Base-by-base conservation (phyloP, 2,113 vertebrate genomes). In the Eubucco bourcierii region DNA sequence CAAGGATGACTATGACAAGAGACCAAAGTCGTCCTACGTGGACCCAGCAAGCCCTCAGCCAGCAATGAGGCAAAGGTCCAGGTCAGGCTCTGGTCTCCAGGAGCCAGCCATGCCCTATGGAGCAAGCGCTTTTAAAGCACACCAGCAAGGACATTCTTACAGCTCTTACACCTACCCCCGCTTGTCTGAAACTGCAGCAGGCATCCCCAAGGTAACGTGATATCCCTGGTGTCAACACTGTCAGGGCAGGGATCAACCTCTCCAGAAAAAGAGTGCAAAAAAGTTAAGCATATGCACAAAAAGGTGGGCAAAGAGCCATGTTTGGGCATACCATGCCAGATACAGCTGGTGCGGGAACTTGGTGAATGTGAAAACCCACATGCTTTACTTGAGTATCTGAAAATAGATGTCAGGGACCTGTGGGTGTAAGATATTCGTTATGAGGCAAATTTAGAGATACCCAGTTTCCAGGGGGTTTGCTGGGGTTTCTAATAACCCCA, bases 111-210 rank as follows among this genome's bases (percentile, higher is more conserved):
- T 98, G 93, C 98, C 99, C 50, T 99, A 98, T 1, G 98, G 98
- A 59, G 97, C 98, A 65, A 98, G 98, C 53, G 98, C 98, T 78
- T 99, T 99, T 96, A 99, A 98, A 98, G 98, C 98, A 74, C 98
- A 98, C 64, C 97, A 98, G 66, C 99, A 99, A 85, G 98, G 98
- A 71, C 98, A 99, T 80, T 96, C 98, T 0, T 99, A 99, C 97
- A 99, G 98, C 97, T 99, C 99, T 75, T 99, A 99, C 97, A 99
- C 99, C 73, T 99, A 99, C 96, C 99, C 99, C 20, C 99, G 99
- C 84, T 96, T 99, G 93, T 99, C 99, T 0, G 99, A 99, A 97
- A 98, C 97, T 0, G 97, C 98, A 33, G 98, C 98, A 90, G 98
- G 98, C 93, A 76, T 99, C 82, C 94, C 98, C 94, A 99, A 99